Evolutionary conservation across 2,888 invertebrate species (phyloP), one percentile per base, ranked within the genome.

Genomic region (Corythucha ciliata): DNA sequence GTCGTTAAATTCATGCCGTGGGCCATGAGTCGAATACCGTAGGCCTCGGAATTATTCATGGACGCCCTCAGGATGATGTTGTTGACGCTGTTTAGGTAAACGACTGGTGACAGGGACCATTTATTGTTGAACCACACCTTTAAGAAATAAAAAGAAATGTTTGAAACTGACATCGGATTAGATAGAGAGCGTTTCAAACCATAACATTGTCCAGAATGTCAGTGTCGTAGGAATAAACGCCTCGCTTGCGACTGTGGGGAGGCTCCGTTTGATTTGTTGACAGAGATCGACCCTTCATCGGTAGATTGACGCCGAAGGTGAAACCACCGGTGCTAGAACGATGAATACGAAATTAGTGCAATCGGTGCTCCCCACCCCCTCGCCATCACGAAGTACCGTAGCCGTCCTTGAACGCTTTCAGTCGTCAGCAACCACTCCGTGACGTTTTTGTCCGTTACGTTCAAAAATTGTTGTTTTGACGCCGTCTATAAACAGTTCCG

Each of bases 41-140:
- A 58, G 4, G 33, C 8, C 3, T 47, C n/a, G 1, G 53, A 41
- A 20, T 33, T 32, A 33, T 52, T 49, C 14, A 70, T 66, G 3
- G 70, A 65, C 16, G 68, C 67, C 53, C 76, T 71, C 40, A 85
- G 66, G 8, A 79, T 64, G 34, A 81, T 78, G 51, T 74, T 74
- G 68, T 79, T 79, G 46, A 86, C 68, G 0, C 78, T 77, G 66
- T 81, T 86, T 55, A 87, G 66, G 71, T 80, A 84, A 0, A 82
- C 71, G 0, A 86, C 80, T 64, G 83, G 70, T 0, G 89, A 76
- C 64, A 84, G 80, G 72, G 85, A 84, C 0, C 88, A 89, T 67
- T 87, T 88, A 69, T 90, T 91, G 71, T 91, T 86, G 70, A 83
- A 92, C 91, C 91, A 92, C 20, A 87, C 48, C 57, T 57, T 25